Percentiles rank a stretch among this genome's conserved stretches.
phyloP scores from a whole-genome alignment of 2,888 invertebrate species.

The Noctua pronuba region DNA sequence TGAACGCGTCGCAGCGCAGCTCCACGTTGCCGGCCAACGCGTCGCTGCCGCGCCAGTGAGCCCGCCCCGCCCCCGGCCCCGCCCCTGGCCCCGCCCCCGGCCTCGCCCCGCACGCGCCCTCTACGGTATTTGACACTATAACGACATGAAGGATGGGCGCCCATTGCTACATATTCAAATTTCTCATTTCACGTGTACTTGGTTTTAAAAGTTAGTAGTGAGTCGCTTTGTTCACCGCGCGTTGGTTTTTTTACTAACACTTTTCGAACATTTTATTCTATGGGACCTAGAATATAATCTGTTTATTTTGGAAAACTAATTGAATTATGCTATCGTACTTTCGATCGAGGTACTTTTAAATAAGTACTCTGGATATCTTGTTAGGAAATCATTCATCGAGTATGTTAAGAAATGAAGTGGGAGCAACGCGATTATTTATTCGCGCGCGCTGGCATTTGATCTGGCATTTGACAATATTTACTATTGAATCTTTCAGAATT shows the following conservation, averaged over 20 bases:
- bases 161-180: conserved; percentile 51
- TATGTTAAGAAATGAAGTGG: conserved; percentile 40
- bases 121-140: conserved; percentile 45
- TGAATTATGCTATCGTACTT: conserved; percentile 46
- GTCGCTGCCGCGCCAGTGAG: conserved; percentile 92
- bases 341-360: conserved; percentile 55
- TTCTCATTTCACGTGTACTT: conserved; percentile 62
- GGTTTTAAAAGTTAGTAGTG: conserved; percentile 59
- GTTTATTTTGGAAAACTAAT: conserved; percentile 63
- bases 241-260: conserved; percentile 69
- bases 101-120: conserved; percentile 26
- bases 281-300: conserved; percentile 64
- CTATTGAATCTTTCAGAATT: conserved; percentile 70
- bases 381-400: conserved; percentile 46
- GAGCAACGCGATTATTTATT: conserved; percentile 20
- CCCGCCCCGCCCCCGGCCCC: not conserved
- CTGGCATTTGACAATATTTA: conserved; percentile 71
- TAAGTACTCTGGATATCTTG: conserved; percentile 53
- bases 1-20: conserved; percentile 94
- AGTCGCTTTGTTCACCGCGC: conserved; percentile 64
- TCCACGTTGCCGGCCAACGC: conserved; percentile 97
- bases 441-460: conserved; percentile 61
- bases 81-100: conserved; percentile 12
- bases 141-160: conserved; percentile 47
- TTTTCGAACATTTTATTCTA: conserved; percentile 63